These are phyloP conservation scores for Teleogryllus occipitalis DNA, from an alignment of 1,140 invertebrate species.

Conservation along the genomic window DNA sequence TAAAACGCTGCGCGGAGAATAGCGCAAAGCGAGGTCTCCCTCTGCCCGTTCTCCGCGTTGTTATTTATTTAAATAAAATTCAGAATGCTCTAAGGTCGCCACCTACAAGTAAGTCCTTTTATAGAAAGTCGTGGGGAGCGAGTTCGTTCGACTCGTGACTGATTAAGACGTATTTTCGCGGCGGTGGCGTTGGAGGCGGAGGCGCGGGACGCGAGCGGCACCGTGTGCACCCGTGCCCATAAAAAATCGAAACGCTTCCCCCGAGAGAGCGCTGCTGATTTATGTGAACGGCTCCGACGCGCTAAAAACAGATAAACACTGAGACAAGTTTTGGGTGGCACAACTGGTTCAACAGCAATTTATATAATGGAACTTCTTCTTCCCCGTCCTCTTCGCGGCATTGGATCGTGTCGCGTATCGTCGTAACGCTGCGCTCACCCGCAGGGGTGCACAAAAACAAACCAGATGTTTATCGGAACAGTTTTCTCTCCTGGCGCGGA, in stretches of 20 bases:
- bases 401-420: too few species aligned
- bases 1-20: neutral
- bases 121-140: neutral
- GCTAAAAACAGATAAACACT: neutral
- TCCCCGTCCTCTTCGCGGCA: neutral
- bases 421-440: too few species aligned
- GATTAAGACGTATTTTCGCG: neutral
- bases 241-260: neutral
- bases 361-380: neutral
- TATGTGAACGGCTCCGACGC: neutral
- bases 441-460: too few species aligned
- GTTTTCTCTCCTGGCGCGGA: too few species aligned
- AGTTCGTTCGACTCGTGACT: neutral
- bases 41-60: neutral
- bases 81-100: neutral
- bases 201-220: neutral
- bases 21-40: neutral
- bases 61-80: conserved; percentile 6
- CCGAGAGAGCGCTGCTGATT: neutral
- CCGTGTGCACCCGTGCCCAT: neutral
- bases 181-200: neutral
- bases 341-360: neutral
- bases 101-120: neutral
- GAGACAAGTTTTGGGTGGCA: neutral
- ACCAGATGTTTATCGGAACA: too few species aligned